Conservation (phyloP, 2,113 vertebrate species). For the Sebastes fasciatus region DNA sequence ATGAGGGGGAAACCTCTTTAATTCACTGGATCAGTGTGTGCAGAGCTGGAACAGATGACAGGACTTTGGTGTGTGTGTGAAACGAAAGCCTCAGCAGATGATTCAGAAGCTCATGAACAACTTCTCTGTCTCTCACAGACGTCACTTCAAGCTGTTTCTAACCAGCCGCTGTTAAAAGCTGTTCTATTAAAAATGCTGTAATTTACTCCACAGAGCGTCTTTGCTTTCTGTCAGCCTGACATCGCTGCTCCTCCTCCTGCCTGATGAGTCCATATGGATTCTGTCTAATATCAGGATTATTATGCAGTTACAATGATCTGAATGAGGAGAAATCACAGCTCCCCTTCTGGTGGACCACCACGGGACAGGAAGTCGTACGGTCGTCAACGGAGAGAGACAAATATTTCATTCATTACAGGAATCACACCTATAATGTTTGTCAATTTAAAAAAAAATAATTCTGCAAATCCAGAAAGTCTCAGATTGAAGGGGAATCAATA, state of each 20-base stretch:
- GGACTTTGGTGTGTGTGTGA: constrained; percentile 8
- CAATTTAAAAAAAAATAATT: too few relatives aligned
- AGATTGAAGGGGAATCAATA: too few relatives aligned
- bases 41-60: constrained; percentile 45
- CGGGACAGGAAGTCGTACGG: too few relatives aligned
- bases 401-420: too few relatives aligned
- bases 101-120: constrained; percentile 41
- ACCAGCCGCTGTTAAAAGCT: constrained; percentile 2
- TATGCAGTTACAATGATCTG: not conserved
- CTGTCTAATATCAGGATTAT: not conserved
- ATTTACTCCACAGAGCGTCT: not conserved
- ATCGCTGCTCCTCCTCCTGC: too few relatives aligned
- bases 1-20: constrained; percentile 16
- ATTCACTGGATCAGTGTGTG: not conserved
- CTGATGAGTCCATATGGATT: not conserved
- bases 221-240: not conserved
- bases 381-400: too few relatives aligned
- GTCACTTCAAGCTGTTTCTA: not conserved
- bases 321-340: too few relatives aligned
- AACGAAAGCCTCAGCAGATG: constrained; percentile 35
- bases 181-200: not conserved
- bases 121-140: constrained; percentile 10
- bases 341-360: too few relatives aligned
- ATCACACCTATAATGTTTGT: too few relatives aligned
- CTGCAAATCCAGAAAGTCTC: too few relatives aligned